Evolutionary conservation across 2,113 vertebrate genomes (phyloP), one percentile per base, ranked within the genome.

Genomic region (Chaetops frenatus): DNA sequence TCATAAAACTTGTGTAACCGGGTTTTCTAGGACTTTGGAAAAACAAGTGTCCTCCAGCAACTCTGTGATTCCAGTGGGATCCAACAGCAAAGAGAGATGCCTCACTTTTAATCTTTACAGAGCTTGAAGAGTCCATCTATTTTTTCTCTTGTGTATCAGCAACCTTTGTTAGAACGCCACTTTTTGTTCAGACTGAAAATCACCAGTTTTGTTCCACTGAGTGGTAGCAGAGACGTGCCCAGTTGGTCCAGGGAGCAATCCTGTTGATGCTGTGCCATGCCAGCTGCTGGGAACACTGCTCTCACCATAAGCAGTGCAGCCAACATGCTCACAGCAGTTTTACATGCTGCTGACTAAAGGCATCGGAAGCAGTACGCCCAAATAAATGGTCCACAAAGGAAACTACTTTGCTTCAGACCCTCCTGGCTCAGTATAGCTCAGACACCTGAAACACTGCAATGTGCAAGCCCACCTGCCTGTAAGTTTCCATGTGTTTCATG

Each of bases 261-360:
- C 47, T 14, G 38, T 9, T 38, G 18, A 4, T 11, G 40, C 57
- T 3, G 3, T 19, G 19, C 61, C 33, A 11, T 1, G 5, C 9
- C 45, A 73, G 42, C 58, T 69, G 44, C 70, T 72, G 60, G 45
- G 42, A 86, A 70, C 12, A 8, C 8, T 38, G n/a, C 74, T 61
- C 0, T 0, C 16, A 28, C 47, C 0, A 0, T 7, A 17, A 38
- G 44, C 6, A 67, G 4, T 79, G 33, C 0, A 0, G 44, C 48
- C 62, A 71, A 11, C 14, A 10, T 44, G 5, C 48, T 66, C 48
- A 60, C 27, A 35, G 8, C 40, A 54, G 7, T 47, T 58, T 62
- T 20, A 67, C 29, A 12, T 16, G n/a, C 38, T 42, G 23, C 38
- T 62, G 38, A 45, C 47, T 44, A 54, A 70, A 81, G 60, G 64